Evolutionary conservation across 2,113 vertebrate genomes (phyloP), one percentile per base, ranked within the genome.

Genomic region (Ploceus nigricollis): DNA sequence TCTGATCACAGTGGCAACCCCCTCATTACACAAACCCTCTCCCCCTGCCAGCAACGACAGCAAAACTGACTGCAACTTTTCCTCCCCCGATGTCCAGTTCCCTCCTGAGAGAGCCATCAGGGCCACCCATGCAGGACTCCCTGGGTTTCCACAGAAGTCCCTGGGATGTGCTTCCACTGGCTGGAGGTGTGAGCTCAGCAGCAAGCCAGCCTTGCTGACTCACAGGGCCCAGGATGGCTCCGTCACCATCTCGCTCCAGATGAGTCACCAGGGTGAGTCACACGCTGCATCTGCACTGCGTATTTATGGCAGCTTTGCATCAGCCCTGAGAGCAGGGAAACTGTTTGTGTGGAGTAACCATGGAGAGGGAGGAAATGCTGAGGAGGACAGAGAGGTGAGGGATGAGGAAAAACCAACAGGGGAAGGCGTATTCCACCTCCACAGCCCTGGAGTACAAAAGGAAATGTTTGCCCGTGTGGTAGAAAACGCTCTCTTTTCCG

Each of bases 341-440:
- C 3, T 96, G 96, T 96, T 96, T 97, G 96, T 93, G 86, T 93
- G 42, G 90, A 30, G 97, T 97, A 90, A 94, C 96, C 90, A 97
- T 87, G 95, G 96, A 93, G 95, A 91, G 87, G 60, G 61, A 91
- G 95, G 92, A 93, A 96, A 68, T 0, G 63, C n/a, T 84, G 92
- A 68, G 80, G 76, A 75, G 89, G 68, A 84, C 42, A 0, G 2
- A 47, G 93, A 79, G 66, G 90, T 76, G 71, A 89, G 44, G 64
- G 81, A 82, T 40, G 68, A 93, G 92, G 90, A 60, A 92, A 95
- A 95, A 79, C 11, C 40, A 20, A 30, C 84, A 22, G 64, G 40
- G 56, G 57, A 66, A 80, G 85, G 45, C 12, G 9, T 47, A 31
- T 66, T 86, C 90, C 76, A 39, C 83, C 82, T 56, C 80, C 71